phyloP scores from a whole-genome alignment of 1,140 invertebrate genomes.

The Scaptomyza graminum region DNA sequence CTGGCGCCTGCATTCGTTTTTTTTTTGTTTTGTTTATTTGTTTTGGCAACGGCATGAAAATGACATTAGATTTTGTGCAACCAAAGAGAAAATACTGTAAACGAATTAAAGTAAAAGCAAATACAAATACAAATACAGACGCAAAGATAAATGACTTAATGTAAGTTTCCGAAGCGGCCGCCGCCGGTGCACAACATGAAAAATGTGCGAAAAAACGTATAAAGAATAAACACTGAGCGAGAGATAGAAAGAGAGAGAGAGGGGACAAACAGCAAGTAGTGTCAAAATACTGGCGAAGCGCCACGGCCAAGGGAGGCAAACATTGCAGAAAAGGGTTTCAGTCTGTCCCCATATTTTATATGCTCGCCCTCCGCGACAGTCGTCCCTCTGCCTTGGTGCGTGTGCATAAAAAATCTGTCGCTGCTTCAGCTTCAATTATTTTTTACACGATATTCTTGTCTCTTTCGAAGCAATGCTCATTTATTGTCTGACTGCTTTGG shows the following conservation, averaged over 20 bases:
- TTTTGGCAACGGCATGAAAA: constrained; percentile 16
- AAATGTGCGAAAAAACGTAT: constrained; percentile 34
- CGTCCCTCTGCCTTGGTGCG: not conserved
- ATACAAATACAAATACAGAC: constrained; percentile 18
- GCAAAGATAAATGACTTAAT: constrained; percentile 75
- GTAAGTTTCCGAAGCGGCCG: constrained; percentile 54
- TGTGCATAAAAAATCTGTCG: constrained; percentile 67
- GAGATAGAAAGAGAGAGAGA: no score
- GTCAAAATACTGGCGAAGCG: constrained; percentile 30
- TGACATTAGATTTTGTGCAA: constrained; percentile 30
- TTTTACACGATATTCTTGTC: constrained; percentile 75
- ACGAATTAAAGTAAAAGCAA: constrained; percentile 63
- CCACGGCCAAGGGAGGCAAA: constrained; percentile 18
- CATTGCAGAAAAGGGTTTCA: constrained; percentile 64
- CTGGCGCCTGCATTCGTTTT: constrained; percentile 25
- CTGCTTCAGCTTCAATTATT: constrained; percentile 77
- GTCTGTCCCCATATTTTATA: constrained; percentile 62
- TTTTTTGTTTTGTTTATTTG: not conserved
- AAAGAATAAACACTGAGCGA: constrained; percentile 44
- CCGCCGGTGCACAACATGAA: constrained; percentile 65
- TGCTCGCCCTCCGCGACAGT: constrained; percentile 5
- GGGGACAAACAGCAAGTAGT: constrained; percentile 4
- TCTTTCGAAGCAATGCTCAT: constrained; percentile 48
- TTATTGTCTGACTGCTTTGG: constrained; percentile 30
- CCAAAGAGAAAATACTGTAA: constrained; percentile 28